These are phyloP conservation scores for Columbina picui DNA, from an alignment of 2,113 vertebrate species.

Conservation along the genomic window DNA sequence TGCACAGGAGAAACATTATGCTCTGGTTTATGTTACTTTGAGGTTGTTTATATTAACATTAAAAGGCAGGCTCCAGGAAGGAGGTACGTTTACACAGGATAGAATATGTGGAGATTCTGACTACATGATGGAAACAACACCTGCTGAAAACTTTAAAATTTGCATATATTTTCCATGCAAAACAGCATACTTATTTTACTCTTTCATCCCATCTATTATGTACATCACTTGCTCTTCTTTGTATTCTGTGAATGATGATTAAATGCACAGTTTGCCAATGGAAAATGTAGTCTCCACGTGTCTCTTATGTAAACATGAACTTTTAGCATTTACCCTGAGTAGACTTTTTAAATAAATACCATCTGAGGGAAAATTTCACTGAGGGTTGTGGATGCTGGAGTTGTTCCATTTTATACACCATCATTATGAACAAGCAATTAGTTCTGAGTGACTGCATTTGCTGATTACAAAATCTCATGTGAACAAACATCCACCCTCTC, in stretches of 20 bases:
- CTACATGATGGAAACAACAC: background rate
- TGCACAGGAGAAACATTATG: background rate
- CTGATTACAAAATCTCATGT: background rate
- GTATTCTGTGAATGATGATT: background rate
- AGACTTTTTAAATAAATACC: conserved; percentile 24
- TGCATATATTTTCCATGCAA: background rate
- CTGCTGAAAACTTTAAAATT: background rate
- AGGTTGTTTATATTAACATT: conserved; percentile 12
- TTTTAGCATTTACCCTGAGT: background rate
- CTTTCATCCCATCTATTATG: background rate
- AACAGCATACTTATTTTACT: background rate
- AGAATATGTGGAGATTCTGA: background rate
- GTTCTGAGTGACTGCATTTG: background rate
- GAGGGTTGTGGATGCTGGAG: background rate
- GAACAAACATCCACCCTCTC: background rate
- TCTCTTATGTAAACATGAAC: background rate
- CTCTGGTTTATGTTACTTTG: conserved; percentile 17
- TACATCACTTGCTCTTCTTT: background rate
- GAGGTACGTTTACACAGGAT: background rate
- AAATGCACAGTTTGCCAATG: background rate
- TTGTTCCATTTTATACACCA: background rate
- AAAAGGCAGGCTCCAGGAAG: background rate
- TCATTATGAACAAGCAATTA: conserved; percentile 2
- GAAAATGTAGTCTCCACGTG: background rate
- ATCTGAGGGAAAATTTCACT: background rate